phyloP scores from a whole-genome alignment of 2,797 vertebrate genomes.

The Diglossa cyanea region DNA sequence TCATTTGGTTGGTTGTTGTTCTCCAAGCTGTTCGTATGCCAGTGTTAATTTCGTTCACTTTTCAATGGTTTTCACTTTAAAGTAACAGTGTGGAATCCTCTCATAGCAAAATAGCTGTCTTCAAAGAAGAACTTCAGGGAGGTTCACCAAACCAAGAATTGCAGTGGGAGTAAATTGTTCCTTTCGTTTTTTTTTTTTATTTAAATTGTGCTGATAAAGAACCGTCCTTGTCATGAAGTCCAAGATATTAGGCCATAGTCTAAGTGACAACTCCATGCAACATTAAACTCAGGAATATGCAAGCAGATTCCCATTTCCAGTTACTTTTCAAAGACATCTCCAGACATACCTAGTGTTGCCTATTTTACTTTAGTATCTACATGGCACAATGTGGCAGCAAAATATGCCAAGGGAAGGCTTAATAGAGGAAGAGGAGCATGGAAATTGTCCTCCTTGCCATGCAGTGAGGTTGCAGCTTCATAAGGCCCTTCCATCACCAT shows the following conservation, averaged over 20 bases:
- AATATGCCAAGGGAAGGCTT: neutral
- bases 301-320: neutral
- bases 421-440: neutral
- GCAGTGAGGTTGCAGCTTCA: neutral
- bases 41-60: constrained; percentile 23
- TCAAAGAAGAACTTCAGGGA: neutral
- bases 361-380: neutral
- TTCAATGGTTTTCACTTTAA: neutral
- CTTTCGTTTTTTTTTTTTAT: neutral
- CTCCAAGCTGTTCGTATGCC: constrained; percentile 1
- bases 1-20: constrained; percentile 7
- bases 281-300: neutral
- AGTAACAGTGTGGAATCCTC: neutral
- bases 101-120: neutral
- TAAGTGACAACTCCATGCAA: neutral
- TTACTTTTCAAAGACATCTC: neutral
- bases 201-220: neutral
- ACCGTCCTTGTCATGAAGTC: neutral
- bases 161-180: neutral
- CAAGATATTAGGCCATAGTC: neutral
- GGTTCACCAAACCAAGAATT: neutral
- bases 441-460: neutral
- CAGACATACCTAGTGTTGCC: neutral
- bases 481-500: neutral
- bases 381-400: neutral